Conservation (phyloP, 2,113 vertebrate species). For the Chloropsis hardwickii region DNA sequence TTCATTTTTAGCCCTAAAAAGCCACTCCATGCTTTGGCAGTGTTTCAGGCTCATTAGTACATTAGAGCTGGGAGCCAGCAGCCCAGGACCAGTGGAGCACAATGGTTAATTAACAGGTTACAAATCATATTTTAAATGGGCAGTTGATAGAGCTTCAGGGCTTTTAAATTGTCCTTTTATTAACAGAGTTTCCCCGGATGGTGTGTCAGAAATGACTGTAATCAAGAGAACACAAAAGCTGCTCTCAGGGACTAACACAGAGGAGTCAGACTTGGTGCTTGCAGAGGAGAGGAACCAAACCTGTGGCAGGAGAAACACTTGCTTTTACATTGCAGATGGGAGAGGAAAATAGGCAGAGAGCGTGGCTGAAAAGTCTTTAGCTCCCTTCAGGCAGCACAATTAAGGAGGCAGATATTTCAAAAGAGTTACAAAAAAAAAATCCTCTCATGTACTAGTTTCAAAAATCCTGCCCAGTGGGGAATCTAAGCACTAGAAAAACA, state of each 20-base stretch:
- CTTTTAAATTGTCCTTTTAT: conserved; percentile 17
- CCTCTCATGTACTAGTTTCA: background rate
- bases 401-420: background rate
- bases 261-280: background rate
- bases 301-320: background rate
- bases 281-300: background rate
- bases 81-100: background rate
- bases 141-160: background rate
- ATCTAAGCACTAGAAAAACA: background rate
- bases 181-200: conserved; percentile 9
- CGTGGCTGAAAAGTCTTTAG: background rate
- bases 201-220: background rate
- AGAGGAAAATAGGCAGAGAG: background rate
- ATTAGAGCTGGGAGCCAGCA: background rate
- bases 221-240: background rate
- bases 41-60: background rate
- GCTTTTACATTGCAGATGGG: background rate
- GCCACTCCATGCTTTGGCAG: background rate
- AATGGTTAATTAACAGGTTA: conserved; percentile 42
- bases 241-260: background rate
- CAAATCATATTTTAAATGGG: conserved; percentile 36
- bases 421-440: background rate
- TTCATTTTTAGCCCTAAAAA: background rate
- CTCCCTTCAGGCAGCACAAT: conserved; percentile 7
- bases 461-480: background rate